phyloP scores from a whole-genome alignment of 2,113 vertebrate genomes.

The Tragelaphus strepsiceros region DNA sequence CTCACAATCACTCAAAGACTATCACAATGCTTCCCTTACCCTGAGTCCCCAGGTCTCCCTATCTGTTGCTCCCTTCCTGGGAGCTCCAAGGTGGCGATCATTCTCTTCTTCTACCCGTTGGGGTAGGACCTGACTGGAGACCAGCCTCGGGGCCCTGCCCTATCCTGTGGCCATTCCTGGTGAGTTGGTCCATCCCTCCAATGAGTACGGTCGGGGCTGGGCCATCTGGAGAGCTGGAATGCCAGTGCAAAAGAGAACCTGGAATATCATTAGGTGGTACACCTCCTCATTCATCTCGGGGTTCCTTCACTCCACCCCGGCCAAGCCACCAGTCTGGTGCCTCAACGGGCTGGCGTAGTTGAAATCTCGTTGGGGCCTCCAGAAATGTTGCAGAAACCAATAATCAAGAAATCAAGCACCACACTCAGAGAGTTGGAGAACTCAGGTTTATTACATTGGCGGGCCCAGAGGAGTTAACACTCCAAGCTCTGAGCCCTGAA shows the following conservation, averaged over 20 bases:
- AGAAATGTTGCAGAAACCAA: neutral
- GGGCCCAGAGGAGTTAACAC: neutral
- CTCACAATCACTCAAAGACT: neutral
- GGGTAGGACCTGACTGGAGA: neutral
- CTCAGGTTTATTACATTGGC: neutral
- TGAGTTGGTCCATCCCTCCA: neutral
- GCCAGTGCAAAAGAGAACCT: rapidly evolving
- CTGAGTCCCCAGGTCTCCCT: neutral
- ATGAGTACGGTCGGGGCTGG: rapidly evolving
- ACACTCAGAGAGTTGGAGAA: neutral
- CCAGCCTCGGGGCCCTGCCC: neutral
- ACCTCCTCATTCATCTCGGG: rapidly evolving
- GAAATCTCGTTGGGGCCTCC: neutral
- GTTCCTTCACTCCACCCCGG: rapidly evolving
- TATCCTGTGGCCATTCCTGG: neutral
- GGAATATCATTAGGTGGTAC: rapidly evolving
- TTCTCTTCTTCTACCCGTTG: rapidly evolving
- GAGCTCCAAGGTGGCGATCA: neutral
- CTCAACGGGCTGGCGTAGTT: rapidly evolving
- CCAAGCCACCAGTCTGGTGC: neutral
- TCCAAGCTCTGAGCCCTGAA: neutral
- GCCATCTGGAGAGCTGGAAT: rapidly evolving
- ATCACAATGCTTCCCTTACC: neutral
- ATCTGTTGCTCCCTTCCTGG: neutral
- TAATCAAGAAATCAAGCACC: neutral